Evolutionary conservation across 2,113 vertebrate species (phyloP).

Genomic region (Monarcha castaneiventris): DNA sequence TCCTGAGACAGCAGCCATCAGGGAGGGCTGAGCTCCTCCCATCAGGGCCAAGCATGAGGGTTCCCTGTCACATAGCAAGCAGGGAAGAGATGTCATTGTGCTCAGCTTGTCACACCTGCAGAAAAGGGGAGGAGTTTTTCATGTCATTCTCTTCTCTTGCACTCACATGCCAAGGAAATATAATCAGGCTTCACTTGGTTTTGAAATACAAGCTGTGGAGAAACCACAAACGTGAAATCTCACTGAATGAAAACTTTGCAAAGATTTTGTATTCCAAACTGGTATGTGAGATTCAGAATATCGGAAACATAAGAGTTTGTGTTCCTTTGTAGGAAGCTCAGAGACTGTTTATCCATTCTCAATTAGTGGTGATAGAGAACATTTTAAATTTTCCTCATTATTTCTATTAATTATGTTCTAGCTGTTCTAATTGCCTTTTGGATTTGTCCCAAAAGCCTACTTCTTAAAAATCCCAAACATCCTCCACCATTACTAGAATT

Average conservation of each 20-base stretch:
- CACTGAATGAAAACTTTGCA: neutral
- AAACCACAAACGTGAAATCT: neutral
- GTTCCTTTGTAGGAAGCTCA: neutral
- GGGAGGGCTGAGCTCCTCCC: neutral
- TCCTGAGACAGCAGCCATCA: neutral
- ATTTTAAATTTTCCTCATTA: neutral
- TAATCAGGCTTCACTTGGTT: neutral
- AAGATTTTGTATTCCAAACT: neutral
- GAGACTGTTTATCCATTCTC: neutral
- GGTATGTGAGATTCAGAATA: neutral
- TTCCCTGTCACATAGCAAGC: neutral
- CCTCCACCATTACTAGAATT: neutral
- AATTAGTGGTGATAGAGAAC: neutral
- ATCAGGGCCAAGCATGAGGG: rapidly evolving
- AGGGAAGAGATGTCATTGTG: neutral
- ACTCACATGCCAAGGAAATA: neutral
- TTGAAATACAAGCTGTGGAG: neutral
- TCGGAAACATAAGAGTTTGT: neutral
- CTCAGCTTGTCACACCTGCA: rapidly evolving
- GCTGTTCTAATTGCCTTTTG: neutral
- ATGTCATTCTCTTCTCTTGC: neutral
- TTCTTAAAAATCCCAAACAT: neutral
- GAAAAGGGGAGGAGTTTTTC: neutral
- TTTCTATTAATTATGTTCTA: neutral
- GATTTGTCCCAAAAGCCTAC: neutral